Evolutionary conservation across 2,888 invertebrate species (phyloP).

Genomic region (Cremastinae sp.): DNA sequence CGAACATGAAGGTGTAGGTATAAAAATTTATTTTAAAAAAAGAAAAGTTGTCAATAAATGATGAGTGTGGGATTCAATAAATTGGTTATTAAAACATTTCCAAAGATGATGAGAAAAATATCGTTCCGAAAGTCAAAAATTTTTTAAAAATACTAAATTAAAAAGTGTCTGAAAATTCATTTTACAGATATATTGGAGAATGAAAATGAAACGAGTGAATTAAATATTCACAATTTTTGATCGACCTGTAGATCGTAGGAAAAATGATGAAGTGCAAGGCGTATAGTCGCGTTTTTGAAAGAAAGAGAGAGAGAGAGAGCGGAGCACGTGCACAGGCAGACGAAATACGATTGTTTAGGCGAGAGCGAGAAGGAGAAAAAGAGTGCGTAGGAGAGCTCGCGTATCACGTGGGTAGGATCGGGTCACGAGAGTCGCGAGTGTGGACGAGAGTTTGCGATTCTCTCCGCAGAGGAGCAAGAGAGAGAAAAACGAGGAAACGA

Average conservation of each 20-base stretch:
- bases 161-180: not conserved
- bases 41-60: too few species aligned
- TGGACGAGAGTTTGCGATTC: not conserved
- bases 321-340: constrained; percentile 38
- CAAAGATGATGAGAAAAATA: too few species aligned
- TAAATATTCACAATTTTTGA: too few species aligned
- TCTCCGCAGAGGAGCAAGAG: constrained; percentile 12
- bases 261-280: too few species aligned
- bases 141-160: not conserved
- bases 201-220: not conserved
- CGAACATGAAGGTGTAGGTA: too few species aligned
- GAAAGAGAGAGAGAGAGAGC: constrained; percentile 27
- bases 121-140: not conserved
- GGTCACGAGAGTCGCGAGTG: constrained; percentile 27
- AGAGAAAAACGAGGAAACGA: constrained; percentile 55
- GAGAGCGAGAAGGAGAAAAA: constrained; percentile 13
- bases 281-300: not conserved
- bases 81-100: too few species aligned
- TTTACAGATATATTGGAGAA: too few species aligned
- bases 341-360: constrained; percentile 43
- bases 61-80: too few species aligned
- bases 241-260: too few species aligned
- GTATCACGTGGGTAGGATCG: not conserved
- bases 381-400: constrained; percentile 22
- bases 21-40: too few species aligned